Conservation (phyloP, 2,888 invertebrate species). For the Anodontia alba region DNA sequence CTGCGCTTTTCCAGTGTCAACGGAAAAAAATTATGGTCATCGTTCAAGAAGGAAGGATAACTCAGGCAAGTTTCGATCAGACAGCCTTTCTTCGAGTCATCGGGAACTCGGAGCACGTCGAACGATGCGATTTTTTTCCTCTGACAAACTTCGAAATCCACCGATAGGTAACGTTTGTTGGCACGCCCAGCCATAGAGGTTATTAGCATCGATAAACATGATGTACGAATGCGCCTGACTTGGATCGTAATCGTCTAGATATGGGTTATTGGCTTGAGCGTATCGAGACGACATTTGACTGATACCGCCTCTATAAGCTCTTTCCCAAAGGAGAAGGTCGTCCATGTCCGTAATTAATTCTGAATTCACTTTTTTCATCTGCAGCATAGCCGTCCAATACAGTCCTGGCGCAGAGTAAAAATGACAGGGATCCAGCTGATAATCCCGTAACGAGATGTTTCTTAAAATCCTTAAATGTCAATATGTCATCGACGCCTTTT, state of each 20-base stretch:
- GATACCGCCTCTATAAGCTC: constrained; percentile 53
- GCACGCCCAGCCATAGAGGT: constrained; percentile 55
- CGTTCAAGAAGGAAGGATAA: constrained; percentile 83
- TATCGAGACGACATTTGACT: constrained; percentile 64
- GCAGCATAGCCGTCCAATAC: constrained; percentile 70
- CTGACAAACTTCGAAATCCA: constrained; percentile 51
- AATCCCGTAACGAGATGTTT: constrained; percentile 40
- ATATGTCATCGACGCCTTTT: constrained; percentile 43
- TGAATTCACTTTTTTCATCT: constrained; percentile 68
- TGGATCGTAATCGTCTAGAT: constrained; percentile 57
- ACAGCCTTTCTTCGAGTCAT: constrained; percentile 64
- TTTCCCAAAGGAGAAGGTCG: constrained; percentile 42
- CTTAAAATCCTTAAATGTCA: constrained; percentile 48
- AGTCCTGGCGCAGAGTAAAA: constrained; percentile 76
- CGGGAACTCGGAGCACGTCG: background rate
- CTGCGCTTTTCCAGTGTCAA: constrained; percentile 35
- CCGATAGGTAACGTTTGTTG: constrained; percentile 66
- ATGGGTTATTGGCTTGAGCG: constrained; percentile 72
- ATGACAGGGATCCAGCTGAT: constrained; percentile 71
- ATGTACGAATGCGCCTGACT: constrained; percentile 5
- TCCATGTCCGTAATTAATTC: constrained; percentile 73
- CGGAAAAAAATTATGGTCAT: constrained; percentile 79
- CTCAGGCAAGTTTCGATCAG: constrained; percentile 85
- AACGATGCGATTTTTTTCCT: constrained; percentile 2
- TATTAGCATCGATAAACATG: background rate